Base-by-base conservation (phyloP, 2,888 invertebrate genomes). In the Meghimatium bilineatum region DNA sequence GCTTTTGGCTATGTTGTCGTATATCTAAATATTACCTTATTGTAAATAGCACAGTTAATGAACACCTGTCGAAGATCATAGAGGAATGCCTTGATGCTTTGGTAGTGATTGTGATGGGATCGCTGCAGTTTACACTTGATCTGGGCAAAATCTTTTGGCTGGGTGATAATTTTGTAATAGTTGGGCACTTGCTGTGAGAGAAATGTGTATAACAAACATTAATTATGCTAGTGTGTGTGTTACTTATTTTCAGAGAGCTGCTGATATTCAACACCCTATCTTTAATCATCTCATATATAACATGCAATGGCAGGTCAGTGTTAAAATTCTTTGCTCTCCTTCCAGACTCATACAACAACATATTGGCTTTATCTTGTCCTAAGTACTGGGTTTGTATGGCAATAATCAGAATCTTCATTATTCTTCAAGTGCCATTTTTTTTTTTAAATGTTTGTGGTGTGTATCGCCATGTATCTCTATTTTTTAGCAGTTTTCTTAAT, bases 81-180 rank as follows among this genome's bases (percentile, higher is more conserved):
- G 84, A 98, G 95, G 93, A 97, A 96, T 89, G 96, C 92, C 56
- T 96, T 95, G 83, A 96, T 95, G 91, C 95, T 95, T 89, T 95
- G 94, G 94, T 98, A 98, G 92, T 96, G 96, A 91, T 95, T 95
- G 80, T 95, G 95, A 90, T 95, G 94, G 87, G 95, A 95, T 90
- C 96, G 96, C 94, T 96, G 96, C 91, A 98, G 94, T 94, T 96
- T 96, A 91, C 96, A 95, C 91, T 96, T 96, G 92, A 98, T 96
- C 86, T 95, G 95, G 94, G 97, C 97, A 92, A 98, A 95, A 87
- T 97, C 97, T 95, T 97, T 97, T 56, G 98, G 97, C 77, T 95
- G 95, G 88, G 95, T 94, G 86, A 97, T 96, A 90, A 96, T 95
- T 83, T 95, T 95, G 93, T 96, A 95, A 93, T 96, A 96, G 86